Evolutionary conservation across 2,797 vertebrate genomes (phyloP).

Genomic region (Gambusia yucatana): DNA sequence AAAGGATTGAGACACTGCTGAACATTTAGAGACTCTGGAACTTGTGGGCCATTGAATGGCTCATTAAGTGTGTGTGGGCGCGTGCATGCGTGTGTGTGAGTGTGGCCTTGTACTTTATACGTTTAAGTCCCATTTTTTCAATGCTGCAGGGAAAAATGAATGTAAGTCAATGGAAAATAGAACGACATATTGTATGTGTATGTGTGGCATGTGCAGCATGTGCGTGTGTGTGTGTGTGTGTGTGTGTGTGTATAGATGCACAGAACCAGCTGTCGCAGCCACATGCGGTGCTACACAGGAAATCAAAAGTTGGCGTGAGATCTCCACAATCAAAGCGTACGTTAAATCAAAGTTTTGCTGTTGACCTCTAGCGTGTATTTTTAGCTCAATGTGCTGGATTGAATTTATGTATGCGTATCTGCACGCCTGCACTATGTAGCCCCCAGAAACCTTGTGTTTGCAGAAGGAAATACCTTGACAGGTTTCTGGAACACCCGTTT

Average conservation of each 20-base stretch:
- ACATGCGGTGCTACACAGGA: conserved; percentile 38
- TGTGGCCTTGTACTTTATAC: background rate
- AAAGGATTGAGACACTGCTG: conserved; percentile 43
- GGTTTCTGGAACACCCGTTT: conserved; percentile 72
- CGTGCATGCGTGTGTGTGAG: conserved; percentile 25
- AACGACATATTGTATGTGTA: conserved; percentile 4
- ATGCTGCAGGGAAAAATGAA: too few species aligned
- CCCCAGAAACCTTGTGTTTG: conserved; percentile 68
- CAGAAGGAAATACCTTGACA: conserved; percentile 81
- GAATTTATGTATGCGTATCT: conserved; percentile 30
- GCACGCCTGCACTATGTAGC: conserved; percentile 32
- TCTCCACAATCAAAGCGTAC: conserved; percentile 65
- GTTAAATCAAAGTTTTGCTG: conserved; percentile 67
- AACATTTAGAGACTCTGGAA: conserved; percentile 53
- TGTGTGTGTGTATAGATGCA: conserved; percentile 12
- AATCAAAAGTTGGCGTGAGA: conserved; percentile 59
- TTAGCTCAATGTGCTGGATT: conserved; percentile 40
- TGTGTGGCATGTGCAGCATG: conserved; percentile 3
- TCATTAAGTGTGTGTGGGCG: conserved; percentile 57
- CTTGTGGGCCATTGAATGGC: conserved; percentile 64
- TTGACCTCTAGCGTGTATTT: conserved; percentile 58
- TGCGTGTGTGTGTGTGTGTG: conserved; percentile 15
- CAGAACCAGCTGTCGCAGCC: conserved; percentile 47
- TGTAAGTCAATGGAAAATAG: too few species aligned
- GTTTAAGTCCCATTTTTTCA: too few species aligned